A percentile compares a stretch with the other conserved stretches of the same genome.
Evolutionary conservation across 2,113 vertebrate species (phyloP).

Genomic region (Sminthopsis crassicaudata): DNA sequence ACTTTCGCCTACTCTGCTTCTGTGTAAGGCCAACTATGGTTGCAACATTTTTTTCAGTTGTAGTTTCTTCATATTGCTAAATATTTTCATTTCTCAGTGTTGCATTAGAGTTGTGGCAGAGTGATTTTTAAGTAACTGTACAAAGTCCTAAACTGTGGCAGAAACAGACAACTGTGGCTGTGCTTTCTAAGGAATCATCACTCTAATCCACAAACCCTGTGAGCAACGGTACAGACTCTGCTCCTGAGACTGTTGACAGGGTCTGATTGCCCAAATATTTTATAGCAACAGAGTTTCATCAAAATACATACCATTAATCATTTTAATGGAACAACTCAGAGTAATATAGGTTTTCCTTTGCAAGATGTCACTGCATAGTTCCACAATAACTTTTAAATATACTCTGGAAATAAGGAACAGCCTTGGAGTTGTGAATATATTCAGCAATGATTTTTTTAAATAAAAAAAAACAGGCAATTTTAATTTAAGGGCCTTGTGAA

Average conservation of each 20-base stretch:
- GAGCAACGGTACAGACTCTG: not conserved
- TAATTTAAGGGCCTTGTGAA: not conserved
- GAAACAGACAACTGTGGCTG: not conserved
- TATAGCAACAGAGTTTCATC: not conserved
- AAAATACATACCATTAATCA: not conserved
- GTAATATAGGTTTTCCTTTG: not conserved
- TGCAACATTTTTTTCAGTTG: not conserved
- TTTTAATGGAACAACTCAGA: not conserved
- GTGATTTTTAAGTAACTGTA: constrained; percentile 22
- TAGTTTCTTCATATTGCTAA: not conserved
- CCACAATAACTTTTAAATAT: not conserved
- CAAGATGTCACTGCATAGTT: not conserved
- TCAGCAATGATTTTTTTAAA: not conserved
- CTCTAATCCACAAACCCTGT: not conserved
- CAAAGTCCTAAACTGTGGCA: constrained; percentile 10
- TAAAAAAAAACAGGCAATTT: not conserved
- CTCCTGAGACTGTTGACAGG: not conserved
- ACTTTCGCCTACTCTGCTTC: not conserved
- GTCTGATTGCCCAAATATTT: not conserved
- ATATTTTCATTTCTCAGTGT: not conserved
- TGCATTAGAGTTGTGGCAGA: not conserved
- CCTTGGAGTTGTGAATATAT: not conserved
- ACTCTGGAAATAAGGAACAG: constrained; percentile 18
- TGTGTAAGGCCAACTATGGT: not conserved
- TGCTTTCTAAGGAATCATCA: not conserved